Evolutionary conservation across 2,113 vertebrate genomes (phyloP), one percentile per base, ranked within the genome.

Genomic region (Amblyopsis rosae): DNA sequence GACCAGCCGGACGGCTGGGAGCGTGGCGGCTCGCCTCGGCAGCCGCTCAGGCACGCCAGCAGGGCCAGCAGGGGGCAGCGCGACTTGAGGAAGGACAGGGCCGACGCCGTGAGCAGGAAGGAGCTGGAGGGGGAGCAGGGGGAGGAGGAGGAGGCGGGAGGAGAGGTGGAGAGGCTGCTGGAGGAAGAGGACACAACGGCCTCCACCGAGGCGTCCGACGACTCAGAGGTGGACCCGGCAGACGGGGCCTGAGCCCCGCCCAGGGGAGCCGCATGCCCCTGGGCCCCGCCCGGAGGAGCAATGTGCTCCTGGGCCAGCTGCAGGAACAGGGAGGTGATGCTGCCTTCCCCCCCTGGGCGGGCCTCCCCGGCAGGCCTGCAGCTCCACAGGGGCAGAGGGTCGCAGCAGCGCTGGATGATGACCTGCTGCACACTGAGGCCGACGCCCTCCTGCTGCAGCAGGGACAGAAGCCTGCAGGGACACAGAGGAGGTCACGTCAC

Each of bases 371-470:
- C 68, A 68, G 62, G 82, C 70, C 35, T 3, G 6, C 72, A 81
- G 15, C 69, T 74, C 89, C 94, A 96, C 46, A 98, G 72, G 1
- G 89, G 90, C 62, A 98, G 88, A 50, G 89, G 73, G 51, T 96
- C 95, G 72, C 97, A 98, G 87, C 96, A 99, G 84, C 91, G 93
- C 84, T 86, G 91, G 56, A 96, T 82, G 16, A 99, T 95, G 69
- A 99, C 93, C 83, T 98, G 90, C 62, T 95, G 95, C 62, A 99
- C 90, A 51, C 93, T 97, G 59, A 99, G 82, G 6, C 73, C 86
- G 72, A 99, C 86, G 1, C 90, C 89, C 71, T 96, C 94, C 82
- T 88, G 95, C 81, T 93, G 88, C 82, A 99, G 87, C 67, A 98
- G 82, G 16, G 85, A 90, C 65, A 94, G 89, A 55, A 97, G 75